Percentiles rank a stretch among this genome's conserved stretches.
Evolutionary conservation across 92 coral and sea anemone genomes (phyloP).

Genomic region (Siderastrea radians): DNA sequence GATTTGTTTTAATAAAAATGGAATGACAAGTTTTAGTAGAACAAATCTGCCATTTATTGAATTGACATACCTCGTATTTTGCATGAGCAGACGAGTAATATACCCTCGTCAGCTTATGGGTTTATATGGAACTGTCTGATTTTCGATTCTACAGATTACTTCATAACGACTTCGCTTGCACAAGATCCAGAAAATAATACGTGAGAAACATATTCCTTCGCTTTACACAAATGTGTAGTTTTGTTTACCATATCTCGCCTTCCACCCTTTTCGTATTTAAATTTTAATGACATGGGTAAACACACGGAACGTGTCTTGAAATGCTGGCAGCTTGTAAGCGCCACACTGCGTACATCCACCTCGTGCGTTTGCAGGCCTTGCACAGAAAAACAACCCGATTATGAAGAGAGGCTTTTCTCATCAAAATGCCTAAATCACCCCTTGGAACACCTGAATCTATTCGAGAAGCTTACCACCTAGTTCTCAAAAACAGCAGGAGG

Average conservation of each 20-base stretch:
- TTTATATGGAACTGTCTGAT: neutral
- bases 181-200: neutral
- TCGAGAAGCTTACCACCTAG: slow-evolving; percentile 41
- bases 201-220: slow-evolving; percentile 3
- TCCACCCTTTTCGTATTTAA: slow-evolving; percentile 78
- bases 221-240: slow-evolving; percentile 12
- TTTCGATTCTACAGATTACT: neutral
- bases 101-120: neutral
- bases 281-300: slow-evolving; percentile 90
- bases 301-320: slow-evolving; percentile 72
- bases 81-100: neutral
- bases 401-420: neutral
- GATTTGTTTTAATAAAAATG: slow-evolving; percentile 92
- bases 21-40: slow-evolving; percentile 74
- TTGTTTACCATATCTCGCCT: slow-evolving; percentile 49
- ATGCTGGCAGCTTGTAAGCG: slow-evolving; percentile 22
- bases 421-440: slow-evolving; percentile 8
- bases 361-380: neutral
- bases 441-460: slow-evolving; percentile 20
- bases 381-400: neutral
- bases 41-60: slow-evolving; percentile 20
- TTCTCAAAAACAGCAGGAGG: slow-evolving; percentile 42
- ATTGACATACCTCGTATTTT: slow-evolving; percentile 11
- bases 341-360: slow-evolving; percentile 7
- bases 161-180: neutral